phyloP scores from a whole-genome alignment of 2,797 vertebrate genomes.

The Pseudochirops cupreus region DNA sequence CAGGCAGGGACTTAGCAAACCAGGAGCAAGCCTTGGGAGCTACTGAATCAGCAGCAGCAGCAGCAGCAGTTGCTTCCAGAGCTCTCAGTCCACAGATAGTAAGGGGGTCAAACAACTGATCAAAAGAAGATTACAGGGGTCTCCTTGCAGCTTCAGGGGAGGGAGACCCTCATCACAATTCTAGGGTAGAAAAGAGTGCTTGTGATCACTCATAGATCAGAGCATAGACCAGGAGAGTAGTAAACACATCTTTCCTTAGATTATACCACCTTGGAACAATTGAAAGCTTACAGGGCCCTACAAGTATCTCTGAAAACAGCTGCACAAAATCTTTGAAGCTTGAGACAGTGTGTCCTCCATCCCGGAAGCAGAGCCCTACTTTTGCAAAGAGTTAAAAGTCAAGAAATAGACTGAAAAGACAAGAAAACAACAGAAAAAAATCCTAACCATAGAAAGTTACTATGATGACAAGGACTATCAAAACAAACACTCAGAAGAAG shows the following conservation, averaged over 20 bases:
- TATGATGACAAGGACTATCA: too few relatives aligned
- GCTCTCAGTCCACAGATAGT: background rate
- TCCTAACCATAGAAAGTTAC: too few relatives aligned
- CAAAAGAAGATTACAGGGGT: background rate
- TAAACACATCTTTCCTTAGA: background rate
- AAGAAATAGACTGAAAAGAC: too few relatives aligned
- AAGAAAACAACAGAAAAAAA: too few relatives aligned
- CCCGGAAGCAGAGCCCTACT: too few relatives aligned
- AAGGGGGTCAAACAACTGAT: background rate
- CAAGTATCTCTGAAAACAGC: background rate
- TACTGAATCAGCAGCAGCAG: background rate
- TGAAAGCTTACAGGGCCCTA: background rate
- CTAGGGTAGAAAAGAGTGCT: background rate
- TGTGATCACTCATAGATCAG: background rate
- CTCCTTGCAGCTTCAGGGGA: background rate
- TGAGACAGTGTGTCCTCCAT: too few relatives aligned
- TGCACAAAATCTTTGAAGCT: background rate
- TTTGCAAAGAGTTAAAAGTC: too few relatives aligned
- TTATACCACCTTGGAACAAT: background rate
- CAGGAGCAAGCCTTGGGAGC: background rate
- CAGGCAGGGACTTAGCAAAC: too few relatives aligned
- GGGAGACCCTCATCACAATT: background rate
- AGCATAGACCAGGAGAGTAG: background rate
- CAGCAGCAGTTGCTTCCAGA: background rate
- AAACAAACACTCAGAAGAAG: too few relatives aligned